Conservation (phyloP, 2,797 vertebrate genomes). For the Enteromius fasciolatus region DNA sequence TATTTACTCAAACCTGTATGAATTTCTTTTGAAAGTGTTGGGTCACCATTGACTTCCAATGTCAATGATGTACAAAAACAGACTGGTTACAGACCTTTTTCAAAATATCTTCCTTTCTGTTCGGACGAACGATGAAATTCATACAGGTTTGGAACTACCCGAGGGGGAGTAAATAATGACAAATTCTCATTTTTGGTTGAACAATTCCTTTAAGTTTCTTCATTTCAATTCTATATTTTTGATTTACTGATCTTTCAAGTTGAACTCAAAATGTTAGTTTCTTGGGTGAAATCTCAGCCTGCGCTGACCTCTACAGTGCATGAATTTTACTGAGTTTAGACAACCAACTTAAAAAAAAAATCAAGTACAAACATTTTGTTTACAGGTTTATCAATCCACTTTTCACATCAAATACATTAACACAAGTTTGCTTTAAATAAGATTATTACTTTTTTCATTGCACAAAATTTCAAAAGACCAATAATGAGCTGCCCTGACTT, state of each 20-base stretch:
- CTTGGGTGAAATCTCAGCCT: not conserved
- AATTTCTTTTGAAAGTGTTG: no score
- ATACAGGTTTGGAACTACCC: no score
- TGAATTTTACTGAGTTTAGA: not conserved
- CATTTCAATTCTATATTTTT: not conserved
- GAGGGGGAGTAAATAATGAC: no score
- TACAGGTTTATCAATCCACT: constrained; percentile 19
- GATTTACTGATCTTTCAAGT: not conserved
- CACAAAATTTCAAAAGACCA: constrained; percentile 27
- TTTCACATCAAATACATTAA: constrained; percentile 25
- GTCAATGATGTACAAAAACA: no score
- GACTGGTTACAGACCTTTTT: no score
- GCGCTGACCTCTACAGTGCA: constrained; percentile 27
- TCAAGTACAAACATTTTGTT: not conserved
- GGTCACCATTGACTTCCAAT: no score
- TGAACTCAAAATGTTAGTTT: not conserved
- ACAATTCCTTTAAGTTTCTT: not conserved
- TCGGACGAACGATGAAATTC: no score
- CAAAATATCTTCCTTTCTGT: no score
- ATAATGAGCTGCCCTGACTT: constrained; percentile 24
- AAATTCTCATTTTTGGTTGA: no score
- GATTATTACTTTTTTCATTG: constrained; percentile 15
- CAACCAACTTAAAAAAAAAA: not conserved
- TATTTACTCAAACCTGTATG: no score
- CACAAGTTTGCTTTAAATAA: not conserved